phyloP scores from a whole-genome alignment of 2,888 invertebrate species.

The Euzophera pinguis region DNA sequence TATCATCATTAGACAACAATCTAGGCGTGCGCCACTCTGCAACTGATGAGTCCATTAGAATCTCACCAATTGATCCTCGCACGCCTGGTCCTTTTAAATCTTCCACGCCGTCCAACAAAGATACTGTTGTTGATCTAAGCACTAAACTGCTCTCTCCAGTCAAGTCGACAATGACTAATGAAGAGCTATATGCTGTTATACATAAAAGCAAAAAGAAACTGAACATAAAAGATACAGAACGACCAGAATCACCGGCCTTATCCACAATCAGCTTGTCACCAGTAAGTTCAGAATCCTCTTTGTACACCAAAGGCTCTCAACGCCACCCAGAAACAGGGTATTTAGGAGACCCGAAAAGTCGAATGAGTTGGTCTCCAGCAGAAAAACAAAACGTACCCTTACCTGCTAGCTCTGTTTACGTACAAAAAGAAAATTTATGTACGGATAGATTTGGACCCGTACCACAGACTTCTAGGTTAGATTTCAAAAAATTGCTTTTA shows the following conservation, averaged over 20 bases:
- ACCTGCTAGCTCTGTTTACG: slow-evolving; percentile 33
- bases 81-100: slow-evolving; percentile 81
- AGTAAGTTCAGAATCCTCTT: slow-evolving; percentile 69
- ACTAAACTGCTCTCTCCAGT: slow-evolving; percentile 81
- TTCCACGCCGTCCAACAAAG: slow-evolving; percentile 82
- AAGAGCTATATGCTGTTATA: slow-evolving; percentile 87
- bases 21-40: slow-evolving; percentile 17
- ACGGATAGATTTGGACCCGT: slow-evolving; percentile 82
- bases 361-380: slow-evolving; percentile 84
- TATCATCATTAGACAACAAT: slow-evolving; percentile 28
- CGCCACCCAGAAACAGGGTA: slow-evolving; percentile 82
- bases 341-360: slow-evolving; percentile 74
- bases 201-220: slow-evolving; percentile 88
- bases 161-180: slow-evolving; percentile 88
- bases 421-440: slow-evolving; percentile 70
- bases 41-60: slow-evolving; percentile 70
- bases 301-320: slow-evolving; percentile 61
- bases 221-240: slow-evolving; percentile 81
- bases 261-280: slow-evolving; percentile 72
- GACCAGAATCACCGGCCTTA: slow-evolving; percentile 69
- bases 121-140: slow-evolving; percentile 71
- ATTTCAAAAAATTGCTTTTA: slow-evolving; percentile 89
- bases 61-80: slow-evolving; percentile 85
- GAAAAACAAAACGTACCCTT: slow-evolving; percentile 56
- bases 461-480: slow-evolving; percentile 88